Conservation (phyloP, 2,797 vertebrate species). For the Lepidocolaptes lacrymiger region DNA sequence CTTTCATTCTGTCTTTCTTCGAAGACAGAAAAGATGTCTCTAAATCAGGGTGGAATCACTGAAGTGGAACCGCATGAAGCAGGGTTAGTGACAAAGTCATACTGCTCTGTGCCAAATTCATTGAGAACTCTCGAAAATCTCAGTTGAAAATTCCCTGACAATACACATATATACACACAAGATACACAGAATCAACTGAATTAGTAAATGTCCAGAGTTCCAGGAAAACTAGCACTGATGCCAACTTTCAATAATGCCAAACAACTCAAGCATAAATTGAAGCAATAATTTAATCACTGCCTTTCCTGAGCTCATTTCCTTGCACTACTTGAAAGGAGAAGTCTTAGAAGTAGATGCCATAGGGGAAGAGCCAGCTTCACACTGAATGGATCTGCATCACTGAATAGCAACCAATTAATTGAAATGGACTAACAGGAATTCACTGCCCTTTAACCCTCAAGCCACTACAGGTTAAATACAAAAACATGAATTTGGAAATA, state of each 20-base stretch:
- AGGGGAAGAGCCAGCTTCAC: not conserved
- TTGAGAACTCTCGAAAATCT: not conserved
- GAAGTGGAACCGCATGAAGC: not conserved
- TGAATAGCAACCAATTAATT: not conserved
- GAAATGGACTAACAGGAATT: not conserved
- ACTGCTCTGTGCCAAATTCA: accelerated
- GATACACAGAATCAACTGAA: not conserved
- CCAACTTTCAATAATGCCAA: not conserved
- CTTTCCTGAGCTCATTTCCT: not conserved
- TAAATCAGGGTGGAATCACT: not conserved
- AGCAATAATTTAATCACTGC: not conserved
- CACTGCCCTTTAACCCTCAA: not conserved
- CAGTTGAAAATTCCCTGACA: not conserved
- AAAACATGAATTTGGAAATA: accelerated
- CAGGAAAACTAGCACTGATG: not conserved
- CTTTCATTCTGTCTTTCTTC: not conserved
- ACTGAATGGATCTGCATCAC: not conserved
- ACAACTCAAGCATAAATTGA: not conserved
- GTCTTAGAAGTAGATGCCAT: not conserved
- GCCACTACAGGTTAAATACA: not conserved
- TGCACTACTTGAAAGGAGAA: not conserved
- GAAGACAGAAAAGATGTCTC: not conserved
- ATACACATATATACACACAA: accelerated
- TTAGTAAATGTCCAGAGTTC: not conserved
- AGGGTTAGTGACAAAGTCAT: not conserved